Conservation (phyloP, 23 tunicate species). For the Trididemnum clinides region DNA sequence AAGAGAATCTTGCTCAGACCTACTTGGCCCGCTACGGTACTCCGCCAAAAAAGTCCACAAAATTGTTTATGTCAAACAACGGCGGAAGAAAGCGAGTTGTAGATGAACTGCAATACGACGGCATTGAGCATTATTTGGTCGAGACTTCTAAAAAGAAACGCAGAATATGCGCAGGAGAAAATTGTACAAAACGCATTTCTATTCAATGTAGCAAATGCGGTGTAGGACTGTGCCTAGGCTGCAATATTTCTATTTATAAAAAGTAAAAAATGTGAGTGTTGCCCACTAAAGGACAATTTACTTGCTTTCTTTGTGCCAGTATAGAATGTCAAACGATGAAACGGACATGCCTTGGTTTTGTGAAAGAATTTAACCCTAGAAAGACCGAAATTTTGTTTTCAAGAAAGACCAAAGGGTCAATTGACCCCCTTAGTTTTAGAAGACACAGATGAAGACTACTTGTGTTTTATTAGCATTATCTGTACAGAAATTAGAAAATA, state of each 20-base stretch:
- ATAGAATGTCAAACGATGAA: too few species aligned
- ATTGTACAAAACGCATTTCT: conserved; percentile 8
- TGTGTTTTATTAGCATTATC: too few species aligned
- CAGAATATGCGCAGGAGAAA: conserved; percentile 10
- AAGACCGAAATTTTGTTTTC: too few species aligned
- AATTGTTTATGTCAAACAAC: not conserved
- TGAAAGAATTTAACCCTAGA: too few species aligned
- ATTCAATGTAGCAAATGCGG: not conserved
- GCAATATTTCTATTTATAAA: not conserved
- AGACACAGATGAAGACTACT: too few species aligned
- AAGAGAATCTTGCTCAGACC: conserved; percentile 3
- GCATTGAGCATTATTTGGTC: conserved; percentile 3
- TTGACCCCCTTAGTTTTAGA: too few species aligned
- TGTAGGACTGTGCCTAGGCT: conserved; percentile 9
- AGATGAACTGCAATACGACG: conserved; percentile 6
- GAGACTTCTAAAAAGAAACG: not conserved
- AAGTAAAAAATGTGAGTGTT: not conserved
- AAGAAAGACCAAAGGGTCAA: too few species aligned
- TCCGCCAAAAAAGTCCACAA: not conserved
- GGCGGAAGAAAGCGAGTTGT: conserved; percentile 4
- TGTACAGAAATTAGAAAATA: too few species aligned
- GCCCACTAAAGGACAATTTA: too few species aligned
- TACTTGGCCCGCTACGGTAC: conserved; percentile 21
- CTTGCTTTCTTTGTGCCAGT: too few species aligned
- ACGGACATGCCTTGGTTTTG: too few species aligned